Conservation (phyloP, 92 coral and sea anemone species). For the Zoanthus sociatus region DNA sequence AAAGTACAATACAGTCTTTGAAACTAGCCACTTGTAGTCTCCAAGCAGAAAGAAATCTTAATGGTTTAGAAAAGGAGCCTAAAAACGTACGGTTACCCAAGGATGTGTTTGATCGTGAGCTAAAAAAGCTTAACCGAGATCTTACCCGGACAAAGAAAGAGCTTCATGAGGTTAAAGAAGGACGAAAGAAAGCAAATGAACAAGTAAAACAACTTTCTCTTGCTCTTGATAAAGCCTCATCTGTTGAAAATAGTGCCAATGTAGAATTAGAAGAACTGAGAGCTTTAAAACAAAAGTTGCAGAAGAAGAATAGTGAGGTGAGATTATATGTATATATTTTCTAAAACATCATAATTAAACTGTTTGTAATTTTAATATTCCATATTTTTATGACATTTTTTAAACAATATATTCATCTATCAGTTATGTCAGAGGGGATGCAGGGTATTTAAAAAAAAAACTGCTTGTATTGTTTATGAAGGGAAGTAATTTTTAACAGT, state of each 20-base stretch:
- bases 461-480: too few species aligned
- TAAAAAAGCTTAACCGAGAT: conserved; percentile 83
- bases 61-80: conserved; percentile 65
- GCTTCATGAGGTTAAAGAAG: conserved; percentile 63
- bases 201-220: conserved; percentile 69
- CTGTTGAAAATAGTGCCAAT: conserved; percentile 60
- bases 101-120: conserved; percentile 86
- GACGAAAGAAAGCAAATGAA: conserved; percentile 73
- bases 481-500: too few species aligned
- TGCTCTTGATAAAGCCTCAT: conserved; percentile 72
- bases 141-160: conserved; percentile 68
- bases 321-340: neutral
- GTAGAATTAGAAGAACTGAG: conserved; percentile 79
- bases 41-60: conserved; percentile 89
- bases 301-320: conserved; percentile 87
- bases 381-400: too few species aligned
- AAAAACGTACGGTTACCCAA: conserved; percentile 70
- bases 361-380: too few species aligned
- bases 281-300: conserved; percentile 76
- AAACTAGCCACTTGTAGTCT: conserved; percentile 92
- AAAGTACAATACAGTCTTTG: conserved; percentile 95
- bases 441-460: too few species aligned
- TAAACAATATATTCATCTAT: too few species aligned
- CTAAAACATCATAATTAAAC: too few species aligned
- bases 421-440: too few species aligned